These are phyloP conservation scores for Cyclophora albipunctata DNA, from an alignment of 2,888 invertebrate genomes.

Conservation along the genomic window DNA sequence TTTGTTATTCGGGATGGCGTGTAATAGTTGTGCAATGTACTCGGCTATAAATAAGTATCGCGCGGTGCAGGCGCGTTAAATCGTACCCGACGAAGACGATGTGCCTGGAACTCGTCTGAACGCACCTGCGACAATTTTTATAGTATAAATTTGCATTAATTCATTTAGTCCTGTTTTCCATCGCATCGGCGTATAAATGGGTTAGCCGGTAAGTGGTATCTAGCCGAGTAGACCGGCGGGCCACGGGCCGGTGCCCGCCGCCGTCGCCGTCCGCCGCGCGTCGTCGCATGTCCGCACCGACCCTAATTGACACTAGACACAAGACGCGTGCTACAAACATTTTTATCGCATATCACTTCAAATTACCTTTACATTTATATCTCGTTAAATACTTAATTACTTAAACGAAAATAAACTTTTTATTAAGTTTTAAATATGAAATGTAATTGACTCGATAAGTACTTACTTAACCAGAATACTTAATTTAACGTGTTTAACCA, in stretches of 20 bases:
- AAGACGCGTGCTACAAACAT: not conserved
- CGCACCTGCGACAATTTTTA: constrained; percentile 76
- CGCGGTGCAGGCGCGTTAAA: constrained; percentile 66
- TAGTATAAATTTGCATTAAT: constrained; percentile 76
- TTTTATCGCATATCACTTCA: too few relatives aligned
- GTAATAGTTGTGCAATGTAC: constrained; percentile 43
- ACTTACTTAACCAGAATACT: too few relatives aligned
- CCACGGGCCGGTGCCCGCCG: constrained; percentile 16
- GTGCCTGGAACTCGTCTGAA: constrained; percentile 64
- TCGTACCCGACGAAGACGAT: constrained; percentile 53
- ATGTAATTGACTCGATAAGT: too few relatives aligned
- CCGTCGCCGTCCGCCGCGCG: constrained; percentile 19
- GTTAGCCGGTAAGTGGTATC: constrained; percentile 73
- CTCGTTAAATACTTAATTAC: too few relatives aligned
- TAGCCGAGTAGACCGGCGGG: constrained; percentile 36
- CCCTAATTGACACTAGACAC: constrained; percentile 28
- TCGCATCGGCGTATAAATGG: constrained; percentile 63
- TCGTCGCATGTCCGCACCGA: constrained; percentile 24
- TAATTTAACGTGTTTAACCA: too few relatives aligned
- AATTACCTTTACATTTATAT: too few relatives aligned
- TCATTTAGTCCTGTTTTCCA: constrained; percentile 72
- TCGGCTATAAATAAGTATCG: constrained; percentile 65
- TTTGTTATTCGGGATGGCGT: constrained; percentile 13
- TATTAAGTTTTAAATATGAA: too few relatives aligned
- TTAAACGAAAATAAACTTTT: too few relatives aligned